These are phyloP conservation scores for Buphagus erythrorhynchus DNA, from an alignment of 2,797 vertebrate species.

Conservation along the genomic window DNA sequence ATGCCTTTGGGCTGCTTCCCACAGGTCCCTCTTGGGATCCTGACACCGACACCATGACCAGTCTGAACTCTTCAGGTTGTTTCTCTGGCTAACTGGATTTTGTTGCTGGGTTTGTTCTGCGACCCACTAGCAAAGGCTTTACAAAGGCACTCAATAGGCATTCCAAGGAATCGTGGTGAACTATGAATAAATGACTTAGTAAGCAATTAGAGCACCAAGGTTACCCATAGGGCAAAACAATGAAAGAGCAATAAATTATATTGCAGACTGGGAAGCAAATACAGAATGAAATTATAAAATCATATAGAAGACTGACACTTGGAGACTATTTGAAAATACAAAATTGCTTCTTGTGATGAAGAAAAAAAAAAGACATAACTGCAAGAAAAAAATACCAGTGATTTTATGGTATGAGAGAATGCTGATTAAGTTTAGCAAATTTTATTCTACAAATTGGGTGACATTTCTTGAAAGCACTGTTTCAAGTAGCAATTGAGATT, in stretches of 20 bases:
- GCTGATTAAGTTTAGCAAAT: not conserved
- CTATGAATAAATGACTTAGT: not conserved
- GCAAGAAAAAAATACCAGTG: not conserved
- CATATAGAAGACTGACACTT: not conserved
- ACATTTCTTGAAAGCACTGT: not conserved
- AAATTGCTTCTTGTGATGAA: not conserved
- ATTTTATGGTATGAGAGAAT: not conserved
- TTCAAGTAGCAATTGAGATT: not conserved
- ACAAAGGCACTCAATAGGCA: not conserved
- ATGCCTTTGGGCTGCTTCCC: not conserved
- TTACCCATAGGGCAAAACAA: not conserved
- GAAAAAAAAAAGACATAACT: not conserved
- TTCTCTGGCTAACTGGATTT: not conserved
- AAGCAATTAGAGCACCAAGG: not conserved
- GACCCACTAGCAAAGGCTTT: not conserved
- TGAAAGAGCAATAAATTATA: not conserved
- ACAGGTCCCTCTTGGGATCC: rapidly evolving
- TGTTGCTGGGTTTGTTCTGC: not conserved
- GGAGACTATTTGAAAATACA: not conserved
- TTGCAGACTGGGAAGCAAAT: not conserved
- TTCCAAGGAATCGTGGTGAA: rapidly evolving
- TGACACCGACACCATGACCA: rapidly evolving
- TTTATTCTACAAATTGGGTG: not conserved
- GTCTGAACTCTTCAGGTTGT: not conserved
- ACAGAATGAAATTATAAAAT: not conserved